Conservation (phyloP, 2,888 invertebrate species). For the Hecatera dysodea region DNA sequence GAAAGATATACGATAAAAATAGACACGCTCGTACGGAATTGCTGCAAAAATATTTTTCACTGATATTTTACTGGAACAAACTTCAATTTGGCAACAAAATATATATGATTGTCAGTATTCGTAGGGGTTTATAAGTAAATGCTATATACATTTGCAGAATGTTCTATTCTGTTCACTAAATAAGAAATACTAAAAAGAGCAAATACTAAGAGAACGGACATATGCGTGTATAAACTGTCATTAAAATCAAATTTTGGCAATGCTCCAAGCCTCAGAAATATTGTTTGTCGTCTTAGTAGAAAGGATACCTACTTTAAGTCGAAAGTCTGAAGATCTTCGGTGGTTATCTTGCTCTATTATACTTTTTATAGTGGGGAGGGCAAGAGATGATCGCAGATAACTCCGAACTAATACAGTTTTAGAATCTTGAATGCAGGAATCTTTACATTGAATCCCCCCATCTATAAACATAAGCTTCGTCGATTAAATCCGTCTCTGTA, state of each 20-base stretch:
- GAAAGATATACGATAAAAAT: constrained; percentile 45
- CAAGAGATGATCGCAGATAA: constrained; percentile 36
- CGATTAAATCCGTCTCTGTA: constrained; percentile 56
- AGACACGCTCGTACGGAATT: constrained; percentile 18
- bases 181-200: constrained; percentile 69
- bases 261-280: constrained; percentile 84
- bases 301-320: constrained; percentile 74
- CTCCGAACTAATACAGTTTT: constrained; percentile 31
- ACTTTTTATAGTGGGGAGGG: constrained; percentile 50
- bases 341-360: constrained; percentile 72
- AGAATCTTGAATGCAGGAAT: constrained; percentile 28
- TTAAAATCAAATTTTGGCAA: constrained; percentile 89
- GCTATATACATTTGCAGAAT: constrained; percentile 35
- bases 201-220: constrained; percentile 79
- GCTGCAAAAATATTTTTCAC: constrained; percentile 31
- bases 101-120: constrained; percentile 8
- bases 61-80: constrained; percentile 27
- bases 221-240: constrained; percentile 87
- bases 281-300: constrained; percentile 85
- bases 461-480: constrained; percentile 35
- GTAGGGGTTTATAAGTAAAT: constrained; percentile 26
- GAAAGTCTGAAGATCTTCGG: constrained; percentile 72
- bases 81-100: constrained; percentile 36
- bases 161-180: constrained; percentile 60
- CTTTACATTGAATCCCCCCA: constrained; percentile 20